phyloP scores from a whole-genome alignment of 1,140 invertebrate species.

The Drosophila orena region DNA sequence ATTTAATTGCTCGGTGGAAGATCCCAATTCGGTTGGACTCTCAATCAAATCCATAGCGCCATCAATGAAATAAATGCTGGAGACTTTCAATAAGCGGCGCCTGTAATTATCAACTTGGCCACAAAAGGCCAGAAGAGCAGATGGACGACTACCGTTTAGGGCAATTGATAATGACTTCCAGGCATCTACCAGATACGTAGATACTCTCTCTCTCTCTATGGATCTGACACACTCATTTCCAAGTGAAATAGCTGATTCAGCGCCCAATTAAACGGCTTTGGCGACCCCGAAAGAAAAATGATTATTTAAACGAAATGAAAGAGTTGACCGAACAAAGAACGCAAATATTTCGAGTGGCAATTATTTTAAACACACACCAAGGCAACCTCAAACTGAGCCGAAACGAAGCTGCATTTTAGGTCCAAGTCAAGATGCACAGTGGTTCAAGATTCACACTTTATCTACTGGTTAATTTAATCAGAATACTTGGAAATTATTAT shows the following conservation, averaged over 20 bases:
- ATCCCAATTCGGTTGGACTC: constrained; percentile 42
- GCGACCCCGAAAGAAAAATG: constrained; percentile 47
- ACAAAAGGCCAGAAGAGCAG: constrained; percentile 60
- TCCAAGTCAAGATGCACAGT: constrained; percentile 13
- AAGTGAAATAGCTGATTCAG: constrained; percentile 78
- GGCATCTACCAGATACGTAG: constrained; percentile 57
- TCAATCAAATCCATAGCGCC: constrained; percentile 61
- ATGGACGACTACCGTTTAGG: constrained; percentile 78
- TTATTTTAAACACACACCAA: constrained; percentile 75
- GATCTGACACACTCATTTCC: constrained; percentile 8
- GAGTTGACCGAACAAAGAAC: constrained; percentile 67
- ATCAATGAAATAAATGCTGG: constrained; percentile 59
- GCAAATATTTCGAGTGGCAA: constrained; percentile 82
- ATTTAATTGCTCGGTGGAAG: constrained; percentile 65
- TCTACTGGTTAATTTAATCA: too few relatives aligned
- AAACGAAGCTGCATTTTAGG: constrained; percentile 30
- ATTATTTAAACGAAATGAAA: constrained; percentile 62
- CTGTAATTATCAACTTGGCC: constrained; percentile 69
- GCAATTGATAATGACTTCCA: constrained; percentile 67
- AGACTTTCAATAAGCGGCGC: constrained; percentile 73
- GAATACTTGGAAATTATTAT: too few relatives aligned
- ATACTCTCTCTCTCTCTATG: constrained; percentile 38
- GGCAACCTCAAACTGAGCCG: constrained; percentile 44
- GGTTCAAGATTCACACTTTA: not conserved
- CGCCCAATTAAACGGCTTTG: constrained; percentile 62